Evolutionary conservation across 2,888 invertebrate genomes (phyloP), one percentile per base, ranked within the genome.

Genomic region (Lasioglossum figueresi): DNA sequence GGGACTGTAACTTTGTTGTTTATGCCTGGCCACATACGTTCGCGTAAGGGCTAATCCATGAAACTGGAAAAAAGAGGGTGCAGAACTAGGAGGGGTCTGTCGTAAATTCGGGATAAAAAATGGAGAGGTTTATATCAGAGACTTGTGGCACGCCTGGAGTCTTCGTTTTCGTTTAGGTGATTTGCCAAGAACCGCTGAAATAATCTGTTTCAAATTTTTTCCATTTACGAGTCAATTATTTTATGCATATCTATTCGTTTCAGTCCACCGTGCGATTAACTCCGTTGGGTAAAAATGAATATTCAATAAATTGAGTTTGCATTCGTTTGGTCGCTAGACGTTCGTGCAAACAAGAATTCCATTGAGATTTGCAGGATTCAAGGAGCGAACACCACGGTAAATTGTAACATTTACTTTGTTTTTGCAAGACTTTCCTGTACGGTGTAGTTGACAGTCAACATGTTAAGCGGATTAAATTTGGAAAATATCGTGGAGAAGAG

Each of bases 1-100:
- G 52, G 52, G 52, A 52, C 48, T 48, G 48, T 48, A 48, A 48
- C 52, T 52, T 52, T 23, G 52, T 52, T 23, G 52, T 52, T 52
- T 52, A 23, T 52, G 23, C 23, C 10, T n/a, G 40, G 37, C 23
- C 40, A 12, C 37, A n/a, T 70, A 70, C 23, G 40, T 43, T 43
- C n/a, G 40, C 70, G 34, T 43, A 70, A 70, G 40, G 76, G 59
- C 45, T 72, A 76, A 76, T 76, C 59, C 45, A 10, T 71, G 37
- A 34, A 63, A 59, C 70, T 40, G 31, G 56, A 63, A 27, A n/a
- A 27, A 45, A 52, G 52, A 23, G 52, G 52, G 52, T 52, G 52
- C 52, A 23, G 52, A 52, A 23, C 10, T 52, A 23, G 52, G 23
- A 52, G 19, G 52, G 52, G 23, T 52, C 23, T 52, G 52, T 10